Evolutionary conservation across 2,113 vertebrate genomes (phyloP).

Genomic region (Paramisgurnus dabryanus): DNA sequence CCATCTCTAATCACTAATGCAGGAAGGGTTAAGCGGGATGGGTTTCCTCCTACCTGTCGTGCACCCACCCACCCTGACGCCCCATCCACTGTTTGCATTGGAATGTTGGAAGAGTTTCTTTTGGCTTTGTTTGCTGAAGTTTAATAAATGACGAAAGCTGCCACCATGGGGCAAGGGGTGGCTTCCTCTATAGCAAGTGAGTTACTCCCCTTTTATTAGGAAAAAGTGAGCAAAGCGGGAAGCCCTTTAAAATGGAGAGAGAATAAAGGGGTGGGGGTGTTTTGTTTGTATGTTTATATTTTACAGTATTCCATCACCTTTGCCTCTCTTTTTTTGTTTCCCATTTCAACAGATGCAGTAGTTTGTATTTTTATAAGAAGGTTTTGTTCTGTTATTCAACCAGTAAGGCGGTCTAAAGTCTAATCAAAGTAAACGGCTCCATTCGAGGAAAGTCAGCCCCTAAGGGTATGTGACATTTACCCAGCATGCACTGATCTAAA

Average conservation of each 20-base stretch:
- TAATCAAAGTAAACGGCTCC: constrained; percentile 2
- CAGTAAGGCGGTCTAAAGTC: not conserved
- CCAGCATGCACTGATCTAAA: constrained; percentile 31
- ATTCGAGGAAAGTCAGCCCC: not conserved
- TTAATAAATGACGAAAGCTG: constrained; percentile 52
- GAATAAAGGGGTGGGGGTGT: constrained; percentile 3
- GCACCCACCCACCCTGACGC: constrained; percentile 1
- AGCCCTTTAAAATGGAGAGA: constrained; percentile 6
- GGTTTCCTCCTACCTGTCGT: constrained; percentile 58
- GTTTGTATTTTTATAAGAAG: constrained; percentile 31
- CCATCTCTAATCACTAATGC: constrained; percentile 29
- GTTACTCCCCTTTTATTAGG: constrained; percentile 49
- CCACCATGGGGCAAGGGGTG: constrained; percentile 50
- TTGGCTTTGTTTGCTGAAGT: constrained; percentile 43
- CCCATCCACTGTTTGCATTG: constrained; percentile 5
- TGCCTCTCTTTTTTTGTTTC: constrained; percentile 8
- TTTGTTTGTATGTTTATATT: constrained; percentile 3
- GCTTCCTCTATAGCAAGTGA: constrained; percentile 45
- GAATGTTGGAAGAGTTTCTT: constrained; percentile 51
- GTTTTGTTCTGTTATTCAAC: not conserved
- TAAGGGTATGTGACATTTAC: constrained; percentile 30
- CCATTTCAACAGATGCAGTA: not conserved
- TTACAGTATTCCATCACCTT: constrained; percentile 5
- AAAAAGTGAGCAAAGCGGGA: constrained; percentile 49
- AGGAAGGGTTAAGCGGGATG: constrained; percentile 50